These are phyloP conservation scores for Tupaia tana DNA, from an alignment of 2,113 vertebrate species.

Conservation along the genomic window DNA sequence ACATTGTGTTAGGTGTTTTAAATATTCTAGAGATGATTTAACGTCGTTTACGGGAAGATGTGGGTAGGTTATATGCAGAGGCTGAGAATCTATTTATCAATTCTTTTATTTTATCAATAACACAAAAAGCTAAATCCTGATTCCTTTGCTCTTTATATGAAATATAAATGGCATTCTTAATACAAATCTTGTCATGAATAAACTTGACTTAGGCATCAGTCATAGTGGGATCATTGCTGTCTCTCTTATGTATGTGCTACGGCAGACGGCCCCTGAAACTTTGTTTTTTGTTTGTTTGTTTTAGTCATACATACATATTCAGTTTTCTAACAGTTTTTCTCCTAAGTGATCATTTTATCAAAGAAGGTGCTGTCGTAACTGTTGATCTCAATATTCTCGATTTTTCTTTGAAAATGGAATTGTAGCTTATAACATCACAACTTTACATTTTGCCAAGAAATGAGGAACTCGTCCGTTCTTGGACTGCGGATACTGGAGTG, in stretches of 20 bases:
- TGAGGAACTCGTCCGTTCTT: background rate
- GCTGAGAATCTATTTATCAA: background rate
- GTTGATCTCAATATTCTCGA: background rate
- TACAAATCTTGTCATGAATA: background rate
- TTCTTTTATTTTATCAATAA: background rate
- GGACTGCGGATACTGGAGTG: background rate
- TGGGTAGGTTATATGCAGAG: no score
- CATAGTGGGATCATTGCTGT: background rate
- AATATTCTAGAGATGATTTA: no score
- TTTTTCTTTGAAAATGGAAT: slow-evolving; percentile 53
- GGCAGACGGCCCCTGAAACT: background rate
- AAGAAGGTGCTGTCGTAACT: background rate
- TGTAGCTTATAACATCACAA: background rate
- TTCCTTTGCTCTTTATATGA: background rate
- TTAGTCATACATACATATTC: background rate
- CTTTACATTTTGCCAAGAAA: background rate
- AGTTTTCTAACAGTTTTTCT: background rate
- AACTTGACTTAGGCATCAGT: background rate
- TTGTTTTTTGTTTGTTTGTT: no score
- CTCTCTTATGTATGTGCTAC: background rate
- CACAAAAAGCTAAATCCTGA: background rate
- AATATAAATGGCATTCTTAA: background rate
- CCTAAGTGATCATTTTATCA: slow-evolving; percentile 39
- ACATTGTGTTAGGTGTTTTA: no score
- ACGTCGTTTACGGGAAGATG: no score